phyloP scores from a whole-genome alignment of 2,797 vertebrate genomes.

The Pipistrellus pipistrellus region DNA sequence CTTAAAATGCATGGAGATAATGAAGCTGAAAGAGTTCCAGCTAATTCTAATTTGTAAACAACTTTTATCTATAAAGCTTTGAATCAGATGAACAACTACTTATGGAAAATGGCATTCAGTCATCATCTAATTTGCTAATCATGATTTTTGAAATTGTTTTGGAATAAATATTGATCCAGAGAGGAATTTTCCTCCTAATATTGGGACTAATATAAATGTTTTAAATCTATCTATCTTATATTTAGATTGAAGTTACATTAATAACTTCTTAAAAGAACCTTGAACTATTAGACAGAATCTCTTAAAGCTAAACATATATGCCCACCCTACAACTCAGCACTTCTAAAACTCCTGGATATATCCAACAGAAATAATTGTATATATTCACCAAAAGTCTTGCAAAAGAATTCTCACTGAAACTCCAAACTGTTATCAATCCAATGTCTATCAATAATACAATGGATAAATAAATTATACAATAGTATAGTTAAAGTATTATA shows the following conservation, averaged over 20 bases:
- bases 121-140: slow-evolving; percentile 28
- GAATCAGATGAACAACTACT: neutral
- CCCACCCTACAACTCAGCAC: neutral
- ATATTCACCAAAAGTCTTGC: neutral
- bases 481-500: neutral
- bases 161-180: neutral
- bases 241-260: slow-evolving; percentile 18
- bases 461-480: neutral
- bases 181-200: neutral
- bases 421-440: neutral
- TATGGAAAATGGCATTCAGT: neutral
- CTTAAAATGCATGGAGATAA: slow-evolving; percentile 23
- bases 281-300: neutral
- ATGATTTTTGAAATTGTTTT: neutral
- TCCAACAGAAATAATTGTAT: neutral
- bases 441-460: neutral
- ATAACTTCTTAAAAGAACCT: slow-evolving; percentile 39
- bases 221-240: neutral
- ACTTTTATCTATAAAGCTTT: neutral
- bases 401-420: neutral
- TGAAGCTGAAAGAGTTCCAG: neutral
- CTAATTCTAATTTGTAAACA: neutral
- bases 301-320: neutral
- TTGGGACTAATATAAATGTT: neutral
- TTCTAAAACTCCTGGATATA: neutral